These are phyloP conservation scores for Caenorhabditis plicata DNA, from an alignment of 2,888 invertebrate species.

Conservation along the genomic window DNA sequence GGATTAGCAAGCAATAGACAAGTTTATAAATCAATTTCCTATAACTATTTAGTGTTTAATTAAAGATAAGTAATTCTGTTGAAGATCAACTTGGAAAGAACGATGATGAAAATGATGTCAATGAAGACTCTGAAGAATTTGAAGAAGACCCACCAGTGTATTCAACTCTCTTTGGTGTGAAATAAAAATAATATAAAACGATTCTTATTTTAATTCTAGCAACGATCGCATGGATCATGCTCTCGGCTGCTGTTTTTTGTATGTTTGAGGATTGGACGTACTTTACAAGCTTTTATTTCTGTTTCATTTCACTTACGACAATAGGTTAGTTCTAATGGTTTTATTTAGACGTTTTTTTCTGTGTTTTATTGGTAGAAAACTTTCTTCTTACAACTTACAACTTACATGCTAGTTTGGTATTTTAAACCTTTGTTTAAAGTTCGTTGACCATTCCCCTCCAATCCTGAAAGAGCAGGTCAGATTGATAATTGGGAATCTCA, in stretches of 20 bases:
- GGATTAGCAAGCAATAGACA: conserved; percentile 9
- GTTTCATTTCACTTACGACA: conserved; percentile 63
- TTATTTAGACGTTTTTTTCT: neutral
- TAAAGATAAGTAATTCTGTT: conserved; percentile 18
- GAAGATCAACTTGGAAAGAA: conserved; percentile 9
- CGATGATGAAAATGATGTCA: conserved; percentile 26
- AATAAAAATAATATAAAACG: conserved; percentile 5
- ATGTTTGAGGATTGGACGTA: conserved; percentile 63
- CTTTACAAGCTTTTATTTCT: conserved; percentile 64
- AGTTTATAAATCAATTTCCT: too few species aligned
- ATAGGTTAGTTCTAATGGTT: conserved; percentile 52
- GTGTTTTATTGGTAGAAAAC: neutral
- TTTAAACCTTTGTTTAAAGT: too few species aligned
- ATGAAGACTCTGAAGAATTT: conserved; percentile 38
- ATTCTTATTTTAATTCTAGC: conserved; percentile 74
- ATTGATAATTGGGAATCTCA: too few species aligned
- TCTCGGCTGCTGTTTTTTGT: conserved; percentile 83
- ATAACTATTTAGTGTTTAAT: too few species aligned
- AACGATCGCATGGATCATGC: conserved; percentile 78
- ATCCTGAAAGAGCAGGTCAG: too few species aligned
- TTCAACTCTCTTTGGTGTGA: conserved; percentile 41
- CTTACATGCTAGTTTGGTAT: too few species aligned
- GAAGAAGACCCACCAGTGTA: conserved; percentile 53
- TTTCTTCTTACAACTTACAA: too few species aligned
- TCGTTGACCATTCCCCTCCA: too few species aligned